Conservation (phyloP, 2,797 vertebrate genomes). For the Echeneis naucrates region DNA sequence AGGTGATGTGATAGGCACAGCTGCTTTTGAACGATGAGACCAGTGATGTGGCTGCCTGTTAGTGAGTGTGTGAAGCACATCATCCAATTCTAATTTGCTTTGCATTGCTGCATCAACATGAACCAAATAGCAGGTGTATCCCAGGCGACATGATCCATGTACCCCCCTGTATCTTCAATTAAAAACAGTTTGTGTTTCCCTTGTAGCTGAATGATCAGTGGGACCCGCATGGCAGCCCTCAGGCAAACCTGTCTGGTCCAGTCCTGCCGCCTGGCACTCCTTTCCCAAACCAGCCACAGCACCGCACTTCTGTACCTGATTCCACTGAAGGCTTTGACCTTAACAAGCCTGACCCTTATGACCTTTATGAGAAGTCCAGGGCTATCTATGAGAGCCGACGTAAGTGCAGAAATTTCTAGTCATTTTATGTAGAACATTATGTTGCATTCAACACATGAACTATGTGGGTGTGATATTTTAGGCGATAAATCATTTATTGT, state of each 20-base stretch:
- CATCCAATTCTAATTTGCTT: not conserved
- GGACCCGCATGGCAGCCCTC: constrained; percentile 97
- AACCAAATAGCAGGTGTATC: not conserved
- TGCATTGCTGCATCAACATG: not conserved
- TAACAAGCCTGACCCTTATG: constrained; percentile 97
- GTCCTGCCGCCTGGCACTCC: constrained; percentile 89
- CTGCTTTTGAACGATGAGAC: not conserved
- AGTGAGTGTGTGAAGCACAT: not conserved
- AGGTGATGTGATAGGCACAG: not conserved
- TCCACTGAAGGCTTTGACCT: constrained; percentile 96
- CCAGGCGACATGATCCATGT: not conserved
- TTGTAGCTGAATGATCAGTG: constrained; percentile 91
- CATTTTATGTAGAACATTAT: not conserved
- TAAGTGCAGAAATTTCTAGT: constrained; percentile 83
- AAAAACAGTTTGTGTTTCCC: constrained; percentile 34
- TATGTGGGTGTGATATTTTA: not conserved
- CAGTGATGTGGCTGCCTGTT: not conserved
- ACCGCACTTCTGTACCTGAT: constrained; percentile 95
- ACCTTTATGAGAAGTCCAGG: constrained; percentile 99
- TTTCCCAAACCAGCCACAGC: constrained; percentile 90
- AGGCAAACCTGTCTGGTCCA: constrained; percentile 90
- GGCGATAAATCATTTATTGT: not conserved
- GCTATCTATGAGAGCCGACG: constrained; percentile 99
- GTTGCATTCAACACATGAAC: not conserved
- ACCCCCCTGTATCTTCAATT: not conserved